These are phyloP conservation scores for Neolamprologus hecqui DNA, from an alignment of 2,113 vertebrate genomes.

Conservation along the genomic window DNA sequence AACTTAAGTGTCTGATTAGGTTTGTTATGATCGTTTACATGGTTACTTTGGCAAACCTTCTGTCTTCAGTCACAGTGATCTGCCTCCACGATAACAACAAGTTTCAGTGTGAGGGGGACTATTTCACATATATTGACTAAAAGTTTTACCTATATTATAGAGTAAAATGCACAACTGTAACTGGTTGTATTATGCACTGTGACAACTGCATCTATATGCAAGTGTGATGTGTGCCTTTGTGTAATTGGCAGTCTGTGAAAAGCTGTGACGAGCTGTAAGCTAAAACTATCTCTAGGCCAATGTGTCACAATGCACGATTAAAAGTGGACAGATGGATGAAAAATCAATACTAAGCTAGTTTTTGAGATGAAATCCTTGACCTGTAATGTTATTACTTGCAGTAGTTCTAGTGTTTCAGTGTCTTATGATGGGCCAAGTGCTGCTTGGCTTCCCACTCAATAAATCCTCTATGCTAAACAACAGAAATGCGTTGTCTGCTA, in stretches of 20 bases:
- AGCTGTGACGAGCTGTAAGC: not conserved
- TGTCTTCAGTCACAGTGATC: not conserved
- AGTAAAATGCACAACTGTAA: not conserved
- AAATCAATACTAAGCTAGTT: not conserved
- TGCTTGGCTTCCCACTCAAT: not conserved
- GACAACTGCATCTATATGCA: not conserved
- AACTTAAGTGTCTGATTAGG: not conserved
- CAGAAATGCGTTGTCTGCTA: not conserved
- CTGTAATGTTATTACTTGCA: not conserved
- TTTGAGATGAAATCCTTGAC: not conserved
- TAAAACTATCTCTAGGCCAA: not conserved
- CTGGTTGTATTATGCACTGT: not conserved
- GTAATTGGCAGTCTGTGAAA: not conserved
- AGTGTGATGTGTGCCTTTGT: not conserved
- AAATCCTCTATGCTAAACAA: not conserved
- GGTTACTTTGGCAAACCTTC: not conserved
- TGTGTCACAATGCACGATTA: not conserved
- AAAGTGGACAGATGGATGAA: not conserved
- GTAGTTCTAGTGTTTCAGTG: not conserved
- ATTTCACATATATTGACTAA: not conserved
- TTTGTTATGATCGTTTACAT: not conserved
- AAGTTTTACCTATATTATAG: fast-evolving
- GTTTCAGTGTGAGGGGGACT: not conserved
- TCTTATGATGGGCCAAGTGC: not conserved
- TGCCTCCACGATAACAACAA: not conserved